These are phyloP conservation scores for Allacma fusca DNA, from an alignment of 2,888 invertebrate species.

Conservation along the genomic window DNA sequence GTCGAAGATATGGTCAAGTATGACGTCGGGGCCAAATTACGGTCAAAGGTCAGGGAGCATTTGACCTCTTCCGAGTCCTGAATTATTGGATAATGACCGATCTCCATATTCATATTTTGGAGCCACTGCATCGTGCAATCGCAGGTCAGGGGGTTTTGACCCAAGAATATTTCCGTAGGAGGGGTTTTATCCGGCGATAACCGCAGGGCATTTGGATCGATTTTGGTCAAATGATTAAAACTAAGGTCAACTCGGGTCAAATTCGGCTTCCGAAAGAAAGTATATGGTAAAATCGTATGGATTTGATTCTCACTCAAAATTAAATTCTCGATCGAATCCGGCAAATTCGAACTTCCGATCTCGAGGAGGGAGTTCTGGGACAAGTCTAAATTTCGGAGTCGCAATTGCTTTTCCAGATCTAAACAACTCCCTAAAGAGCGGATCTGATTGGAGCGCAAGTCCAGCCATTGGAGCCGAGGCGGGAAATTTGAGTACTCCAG, in stretches of 20 bases:
- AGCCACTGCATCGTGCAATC: constrained; percentile 93
- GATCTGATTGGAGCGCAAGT: constrained; percentile 84
- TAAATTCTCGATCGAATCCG: constrained; percentile 81
- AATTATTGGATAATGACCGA: constrained; percentile 80
- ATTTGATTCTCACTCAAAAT: constrained; percentile 83
- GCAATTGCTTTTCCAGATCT: constrained; percentile 81
- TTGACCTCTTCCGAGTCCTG: constrained; percentile 84
- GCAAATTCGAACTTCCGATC: constrained; percentile 82
- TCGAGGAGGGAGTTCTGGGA: constrained; percentile 82
- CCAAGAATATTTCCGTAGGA: constrained; percentile 83
- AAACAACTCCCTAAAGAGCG: constrained; percentile 84
- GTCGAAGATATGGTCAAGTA: constrained; percentile 80
- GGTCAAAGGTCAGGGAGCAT: constrained; percentile 81
- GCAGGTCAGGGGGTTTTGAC: constrained; percentile 85
- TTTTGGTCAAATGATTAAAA: constrained; percentile 76
- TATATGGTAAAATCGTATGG: constrained; percentile 83
- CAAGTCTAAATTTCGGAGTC: constrained; percentile 81
- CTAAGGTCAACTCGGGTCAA: constrained; percentile 81
- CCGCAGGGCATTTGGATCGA: constrained; percentile 65
- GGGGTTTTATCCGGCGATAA: constrained; percentile 57
- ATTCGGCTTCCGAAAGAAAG: constrained; percentile 86
- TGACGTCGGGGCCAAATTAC: constrained; percentile 77
- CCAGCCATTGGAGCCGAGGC: constrained; percentile 82
- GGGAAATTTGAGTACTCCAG: constrained; percentile 88
- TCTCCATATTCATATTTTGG: constrained; percentile 73